Evolutionary conservation across 2,888 invertebrate species (phyloP).

Genomic region (Colostygia pectinataria): DNA sequence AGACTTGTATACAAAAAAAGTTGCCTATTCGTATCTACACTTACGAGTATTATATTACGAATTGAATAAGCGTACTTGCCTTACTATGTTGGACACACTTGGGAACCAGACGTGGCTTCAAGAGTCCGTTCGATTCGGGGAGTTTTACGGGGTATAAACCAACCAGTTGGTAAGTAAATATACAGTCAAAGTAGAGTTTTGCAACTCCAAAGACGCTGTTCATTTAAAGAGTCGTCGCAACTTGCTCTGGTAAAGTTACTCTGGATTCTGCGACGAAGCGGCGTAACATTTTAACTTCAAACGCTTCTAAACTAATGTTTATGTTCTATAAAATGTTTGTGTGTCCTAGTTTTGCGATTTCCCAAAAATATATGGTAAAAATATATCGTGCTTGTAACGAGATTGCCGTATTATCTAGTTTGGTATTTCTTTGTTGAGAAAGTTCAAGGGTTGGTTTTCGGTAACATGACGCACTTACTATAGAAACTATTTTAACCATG

Average conservation of each 20-base stretch:
- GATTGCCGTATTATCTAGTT: no score
- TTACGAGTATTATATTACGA: neutral
- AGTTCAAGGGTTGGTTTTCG: no score
- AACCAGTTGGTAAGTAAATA: conserved; percentile 49
- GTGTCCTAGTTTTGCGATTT: conserved; percentile 7
- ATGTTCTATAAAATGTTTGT: conserved; percentile 40
- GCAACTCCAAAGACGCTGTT: conserved; percentile 54
- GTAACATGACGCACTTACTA: no score
- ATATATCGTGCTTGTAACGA: no score
- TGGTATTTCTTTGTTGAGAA: no score
- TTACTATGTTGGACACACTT: conserved; percentile 3
- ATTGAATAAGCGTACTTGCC: neutral
- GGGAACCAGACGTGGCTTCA: conserved; percentile 6
- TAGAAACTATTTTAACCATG: no score
- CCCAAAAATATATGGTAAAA: conserved; percentile 23
- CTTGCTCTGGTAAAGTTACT: conserved; percentile 50
- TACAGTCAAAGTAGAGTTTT: conserved; percentile 45
- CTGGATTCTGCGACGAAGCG: conserved; percentile 39
- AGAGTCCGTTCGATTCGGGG: conserved; percentile 18
- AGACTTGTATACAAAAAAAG: no score
- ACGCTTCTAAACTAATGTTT: conserved; percentile 43
- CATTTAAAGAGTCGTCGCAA: conserved; percentile 62
- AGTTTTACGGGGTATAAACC: conserved; percentile 38
- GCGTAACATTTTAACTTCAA: conserved; percentile 50
- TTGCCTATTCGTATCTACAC: neutral